A percentile compares a stretch with the other conserved stretches of the same genome.
These are phyloP conservation scores for Cardiocondyla obscurior DNA, from an alignment of 1,140 invertebrate genomes.

Conservation along the genomic window DNA sequence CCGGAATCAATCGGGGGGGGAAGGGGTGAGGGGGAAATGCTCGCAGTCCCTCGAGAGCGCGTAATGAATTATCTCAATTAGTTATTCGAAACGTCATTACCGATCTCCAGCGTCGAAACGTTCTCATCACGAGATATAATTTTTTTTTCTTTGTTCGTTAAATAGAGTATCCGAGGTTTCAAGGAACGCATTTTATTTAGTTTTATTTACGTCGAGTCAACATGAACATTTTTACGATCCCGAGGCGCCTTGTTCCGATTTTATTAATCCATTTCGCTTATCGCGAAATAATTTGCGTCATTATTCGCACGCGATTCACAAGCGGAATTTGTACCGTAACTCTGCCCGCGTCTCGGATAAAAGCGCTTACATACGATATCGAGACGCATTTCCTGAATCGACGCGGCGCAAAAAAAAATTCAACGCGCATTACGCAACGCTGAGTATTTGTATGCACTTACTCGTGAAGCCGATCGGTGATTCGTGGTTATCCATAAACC, in stretches of 20 bases:
- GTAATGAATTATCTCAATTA: conserved; percentile 32
- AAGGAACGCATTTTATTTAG: neutral
- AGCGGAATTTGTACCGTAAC: neutral
- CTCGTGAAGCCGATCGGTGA: conserved; percentile 46
- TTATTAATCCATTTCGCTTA: neutral
- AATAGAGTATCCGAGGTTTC: neutral
- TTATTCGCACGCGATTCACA: neutral
- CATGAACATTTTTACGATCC: neutral
- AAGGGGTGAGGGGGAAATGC: no score
- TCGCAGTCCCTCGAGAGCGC: neutral
- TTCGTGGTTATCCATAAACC: conserved; percentile 60
- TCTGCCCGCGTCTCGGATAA: neutral
- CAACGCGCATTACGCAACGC: conserved; percentile 18
- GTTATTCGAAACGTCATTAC: neutral
- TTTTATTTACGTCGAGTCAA: neutral
- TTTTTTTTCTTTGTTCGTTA: neutral
- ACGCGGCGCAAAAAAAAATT: neutral
- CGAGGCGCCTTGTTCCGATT: neutral
- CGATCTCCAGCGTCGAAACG: neutral
- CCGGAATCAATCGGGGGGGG: conserved; percentile 28
- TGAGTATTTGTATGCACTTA: conserved; percentile 44
- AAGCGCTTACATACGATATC: conserved; percentile 1
- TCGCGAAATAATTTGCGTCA: neutral
- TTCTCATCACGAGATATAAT: neutral
- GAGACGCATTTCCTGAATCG: conserved; percentile 10